Evolutionary conservation across 2,888 invertebrate species (phyloP), one percentile per base, ranked within the genome.

Genomic region (Cacoxenus indagator): DNA sequence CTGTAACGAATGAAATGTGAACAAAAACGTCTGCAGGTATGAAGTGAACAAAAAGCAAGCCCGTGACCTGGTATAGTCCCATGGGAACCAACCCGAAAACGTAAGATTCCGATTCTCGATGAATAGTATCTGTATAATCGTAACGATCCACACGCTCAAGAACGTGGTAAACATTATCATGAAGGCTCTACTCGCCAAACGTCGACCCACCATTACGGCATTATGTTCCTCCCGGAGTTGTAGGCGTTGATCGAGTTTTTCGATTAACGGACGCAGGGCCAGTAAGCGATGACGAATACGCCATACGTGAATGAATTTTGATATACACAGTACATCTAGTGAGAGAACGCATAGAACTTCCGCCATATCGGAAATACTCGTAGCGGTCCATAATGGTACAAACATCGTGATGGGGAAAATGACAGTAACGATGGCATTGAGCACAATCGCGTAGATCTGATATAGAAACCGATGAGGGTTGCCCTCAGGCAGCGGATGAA

Each of bases 71-170:
- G 68, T 68, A 77, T 77, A 87, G 57, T 86, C 70, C 77, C 87
- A 82, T 0, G 87, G 87, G 57, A 79, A 74, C 86, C 85, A 87
- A 3, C 75, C 69, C 0, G 82, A 76, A 68, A 78, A 83, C 69
- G 83, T 73, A 4, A 86, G 54, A 0, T 62, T 67, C 0, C 70
- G 69, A 4, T 76, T 79, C 0, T 67, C 0, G 78, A 68, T 31
- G 71, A 48, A 26, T 4, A 9, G 0, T 4, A 26, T 27, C 5
- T 66, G 1, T 0, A 4, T 26, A 2, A 54, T 22, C 37, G n/a
- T 27, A 5, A 2, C 14, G 0, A 6, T 73, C 69, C 78, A 0
- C 0, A 75, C 71, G 17, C 68, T 4, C 0, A 9, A 0, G 31
- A 74, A 74, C n/a, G n/a, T n/a, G n/a, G n/a, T n/a, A n/a, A n/a